These are phyloP conservation scores for Drosophila falleni DNA, from an alignment of 2,888 invertebrate species.

Conservation along the genomic window DNA sequence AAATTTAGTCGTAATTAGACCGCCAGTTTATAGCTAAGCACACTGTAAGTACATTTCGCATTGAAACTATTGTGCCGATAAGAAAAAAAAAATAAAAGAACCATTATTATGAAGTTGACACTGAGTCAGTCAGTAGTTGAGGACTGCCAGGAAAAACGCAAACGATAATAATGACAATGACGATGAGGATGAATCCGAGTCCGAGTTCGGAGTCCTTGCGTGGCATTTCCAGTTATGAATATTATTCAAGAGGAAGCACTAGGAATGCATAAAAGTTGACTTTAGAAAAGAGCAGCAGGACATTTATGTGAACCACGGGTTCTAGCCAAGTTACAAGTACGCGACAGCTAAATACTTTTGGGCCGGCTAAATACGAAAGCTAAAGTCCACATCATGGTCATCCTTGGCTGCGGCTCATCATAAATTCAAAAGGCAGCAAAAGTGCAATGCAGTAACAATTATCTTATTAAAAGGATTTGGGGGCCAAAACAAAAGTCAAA, in stretches of 20 bases:
- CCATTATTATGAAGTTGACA: constrained; percentile 80
- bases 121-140: constrained; percentile 69
- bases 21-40: constrained; percentile 8
- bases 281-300: constrained; percentile 72
- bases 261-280: constrained; percentile 77
- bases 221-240: constrained; percentile 42
- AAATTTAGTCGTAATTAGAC: constrained; percentile 2
- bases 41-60: constrained; percentile 57
- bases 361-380: constrained; percentile 6
- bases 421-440: constrained; percentile 74
- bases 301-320: constrained; percentile 68
- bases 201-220: constrained; percentile 26
- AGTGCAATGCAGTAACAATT: constrained; percentile 80
- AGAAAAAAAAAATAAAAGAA: constrained; percentile 23
- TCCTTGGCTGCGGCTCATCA: constrained; percentile 62
- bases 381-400: constrained; percentile 31
- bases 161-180: constrained; percentile 69
- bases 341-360: constrained; percentile 50
- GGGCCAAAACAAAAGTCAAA: constrained; percentile 48
- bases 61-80: constrained; percentile 58
- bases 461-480: constrained; percentile 81
- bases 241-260: constrained; percentile 65
- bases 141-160: constrained; percentile 58
- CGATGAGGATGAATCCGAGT: constrained; percentile 25
- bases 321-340: constrained; percentile 26